Base-by-base conservation (phyloP, 2,113 vertebrate genomes). In the Myocastor coypus region DNA sequence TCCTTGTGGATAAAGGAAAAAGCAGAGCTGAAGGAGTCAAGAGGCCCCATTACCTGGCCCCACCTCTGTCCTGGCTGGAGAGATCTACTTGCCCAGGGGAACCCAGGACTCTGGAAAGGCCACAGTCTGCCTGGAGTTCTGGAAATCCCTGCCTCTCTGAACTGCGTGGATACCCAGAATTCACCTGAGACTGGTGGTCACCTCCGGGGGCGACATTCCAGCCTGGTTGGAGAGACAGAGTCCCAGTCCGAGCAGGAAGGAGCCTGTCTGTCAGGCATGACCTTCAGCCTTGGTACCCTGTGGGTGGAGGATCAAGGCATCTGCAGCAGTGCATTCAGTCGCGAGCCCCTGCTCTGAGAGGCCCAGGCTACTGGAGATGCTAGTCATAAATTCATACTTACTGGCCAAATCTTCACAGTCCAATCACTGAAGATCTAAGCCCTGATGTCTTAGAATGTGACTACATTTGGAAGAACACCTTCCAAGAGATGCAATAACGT, bases 221-320 rank as follows among this genome's bases (percentile, higher is more conserved):
- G 28, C 22, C 3, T 0, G 46, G 50, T 30, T 84, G 64, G 59
- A 37, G 22, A 6, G 11, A 30, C 3, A 34, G 52, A 82, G 50
- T 46, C 22, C 26, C 42, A 26, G 50, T 3, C 14, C 42, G 26
- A 75, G 57, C 1, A 16, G 71, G 22, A 50, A 94, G 19, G 87
- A 16, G 59, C 22, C 37, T 71, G 0, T 24, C 46, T 14, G 17
- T n/a, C 59, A 5, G n/a, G 3, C 2, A 28, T 5, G 69, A 93
- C 77, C 55, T 20, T 3, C 0, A 0, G 22, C 52, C 7, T 4
- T 17, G 30, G 46, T 69, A 37, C 50, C 82, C 24, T 28, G 26
- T 5, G 2, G 17, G 26, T 5, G 2, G 17, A 71, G 8, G 16
- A 3, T 28, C 32, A 7, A 32, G 1, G 22, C 1, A 0, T 69